phyloP scores from a whole-genome alignment of 2,113 vertebrate genomes.

The Eubucco bourcierii region DNA sequence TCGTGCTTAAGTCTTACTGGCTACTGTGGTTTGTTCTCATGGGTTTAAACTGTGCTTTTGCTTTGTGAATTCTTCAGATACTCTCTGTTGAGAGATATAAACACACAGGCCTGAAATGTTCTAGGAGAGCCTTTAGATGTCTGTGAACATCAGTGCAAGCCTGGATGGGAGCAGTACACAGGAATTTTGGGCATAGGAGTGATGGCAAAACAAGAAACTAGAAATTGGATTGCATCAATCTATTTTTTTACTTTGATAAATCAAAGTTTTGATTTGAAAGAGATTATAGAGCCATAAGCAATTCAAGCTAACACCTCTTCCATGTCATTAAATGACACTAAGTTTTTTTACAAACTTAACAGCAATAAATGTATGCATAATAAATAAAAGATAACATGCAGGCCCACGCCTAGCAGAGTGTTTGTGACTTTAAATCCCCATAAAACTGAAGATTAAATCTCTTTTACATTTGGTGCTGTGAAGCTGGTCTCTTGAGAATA shows the following conservation, averaged over 20 bases:
- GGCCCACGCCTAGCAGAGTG: neutral
- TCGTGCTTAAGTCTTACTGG: neutral
- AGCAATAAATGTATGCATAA: neutral
- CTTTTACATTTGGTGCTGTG: neutral
- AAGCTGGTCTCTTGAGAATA: neutral
- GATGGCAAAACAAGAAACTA: neutral
- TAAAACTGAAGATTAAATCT: constrained; percentile 1
- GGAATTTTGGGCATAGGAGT: neutral
- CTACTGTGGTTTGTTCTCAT: neutral
- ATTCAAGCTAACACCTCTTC: neutral
- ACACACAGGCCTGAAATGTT: neutral
- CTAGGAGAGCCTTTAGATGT: neutral
- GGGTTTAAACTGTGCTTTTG: neutral
- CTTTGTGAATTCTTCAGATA: neutral
- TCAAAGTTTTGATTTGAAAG: neutral
- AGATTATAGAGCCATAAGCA: neutral
- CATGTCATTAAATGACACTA: neutral
- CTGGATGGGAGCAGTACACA: neutral
- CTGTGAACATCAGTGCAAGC: neutral
- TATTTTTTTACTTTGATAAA: neutral
- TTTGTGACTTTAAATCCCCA: neutral
- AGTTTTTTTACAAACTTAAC: neutral
- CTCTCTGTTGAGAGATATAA: neutral
- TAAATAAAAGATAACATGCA: neutral
- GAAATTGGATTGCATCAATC: neutral